phyloP scores from a whole-genome alignment of 2,113 vertebrate genomes.

The Psophia crepitans region DNA sequence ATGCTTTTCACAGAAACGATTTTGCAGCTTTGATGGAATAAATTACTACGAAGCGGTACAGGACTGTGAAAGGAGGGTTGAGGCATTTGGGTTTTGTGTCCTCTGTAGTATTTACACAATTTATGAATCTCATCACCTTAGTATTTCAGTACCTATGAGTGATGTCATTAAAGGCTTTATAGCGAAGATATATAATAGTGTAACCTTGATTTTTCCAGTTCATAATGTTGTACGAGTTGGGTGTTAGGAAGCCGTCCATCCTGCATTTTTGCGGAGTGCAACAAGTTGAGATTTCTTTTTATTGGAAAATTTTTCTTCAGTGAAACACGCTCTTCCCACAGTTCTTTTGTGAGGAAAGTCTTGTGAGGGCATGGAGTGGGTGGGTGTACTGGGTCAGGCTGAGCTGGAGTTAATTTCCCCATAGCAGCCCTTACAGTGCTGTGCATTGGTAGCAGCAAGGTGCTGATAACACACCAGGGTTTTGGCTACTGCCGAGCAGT shows the following conservation, averaged over 20 bases:
- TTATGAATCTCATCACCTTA: background rate
- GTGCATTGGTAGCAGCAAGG: no score
- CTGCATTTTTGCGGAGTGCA: background rate
- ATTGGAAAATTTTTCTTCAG: background rate
- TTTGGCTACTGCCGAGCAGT: no score
- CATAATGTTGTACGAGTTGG: background rate
- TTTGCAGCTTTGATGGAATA: background rate
- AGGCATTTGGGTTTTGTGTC: background rate
- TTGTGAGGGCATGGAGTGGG: fast-evolving
- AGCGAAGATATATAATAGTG: background rate
- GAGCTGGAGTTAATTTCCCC: no score
- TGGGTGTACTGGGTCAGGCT: no score
- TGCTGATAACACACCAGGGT: no score
- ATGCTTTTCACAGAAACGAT: background rate
- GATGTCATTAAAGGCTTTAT: background rate
- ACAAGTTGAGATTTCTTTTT: background rate
- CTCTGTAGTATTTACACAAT: background rate
- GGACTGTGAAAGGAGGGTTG: background rate
- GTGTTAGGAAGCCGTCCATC: background rate
- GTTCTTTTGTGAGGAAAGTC: background rate
- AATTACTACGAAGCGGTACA: background rate
- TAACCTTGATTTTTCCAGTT: background rate
- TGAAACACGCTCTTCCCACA: fast-evolving
- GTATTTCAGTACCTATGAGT: background rate
- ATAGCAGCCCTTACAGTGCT: no score